phyloP scores from a whole-genome alignment of 2,113 vertebrate species.

The Craseonycteris thonglongyai region DNA sequence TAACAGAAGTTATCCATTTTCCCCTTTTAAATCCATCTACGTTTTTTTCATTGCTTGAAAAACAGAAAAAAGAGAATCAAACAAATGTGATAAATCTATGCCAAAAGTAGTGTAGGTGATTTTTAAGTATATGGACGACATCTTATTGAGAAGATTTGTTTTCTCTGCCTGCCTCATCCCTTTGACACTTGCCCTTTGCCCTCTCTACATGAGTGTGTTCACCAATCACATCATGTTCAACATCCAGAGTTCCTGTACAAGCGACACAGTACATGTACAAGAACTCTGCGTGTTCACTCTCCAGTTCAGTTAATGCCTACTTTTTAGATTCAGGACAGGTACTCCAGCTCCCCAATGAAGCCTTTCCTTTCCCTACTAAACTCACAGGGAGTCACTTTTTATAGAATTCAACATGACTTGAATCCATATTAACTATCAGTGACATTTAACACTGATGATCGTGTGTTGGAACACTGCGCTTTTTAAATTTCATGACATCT shows the following conservation, averaged over 20 bases:
- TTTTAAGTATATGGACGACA: neutral
- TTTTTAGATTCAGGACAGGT: neutral
- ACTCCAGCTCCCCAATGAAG: neutral
- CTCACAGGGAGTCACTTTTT: neutral
- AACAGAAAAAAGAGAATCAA: neutral
- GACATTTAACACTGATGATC: neutral
- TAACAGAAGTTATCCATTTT: slow-evolving; percentile 1
- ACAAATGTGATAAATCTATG: neutral
- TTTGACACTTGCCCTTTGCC: neutral
- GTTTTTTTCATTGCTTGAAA: neutral
- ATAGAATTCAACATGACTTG: neutral
- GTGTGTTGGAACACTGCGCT: neutral
- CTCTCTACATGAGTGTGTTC: neutral
- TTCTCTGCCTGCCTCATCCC: neutral
- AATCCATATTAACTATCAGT: neutral
- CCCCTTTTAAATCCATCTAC: neutral
- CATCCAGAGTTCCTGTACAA: neutral
- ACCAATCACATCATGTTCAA: neutral
- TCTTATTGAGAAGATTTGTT: neutral
- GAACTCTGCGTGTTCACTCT: too few relatives aligned
- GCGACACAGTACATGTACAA: too few relatives aligned
- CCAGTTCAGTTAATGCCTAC: neutral
- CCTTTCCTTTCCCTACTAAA: neutral
- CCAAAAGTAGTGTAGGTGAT: neutral
- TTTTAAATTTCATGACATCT: neutral